A percentile compares a stretch with the other conserved stretches of the same genome.
These are phyloP conservation scores for Drosophila sechellia DNA, from an alignment of 1,140 invertebrate genomes.

Conservation along the genomic window DNA sequence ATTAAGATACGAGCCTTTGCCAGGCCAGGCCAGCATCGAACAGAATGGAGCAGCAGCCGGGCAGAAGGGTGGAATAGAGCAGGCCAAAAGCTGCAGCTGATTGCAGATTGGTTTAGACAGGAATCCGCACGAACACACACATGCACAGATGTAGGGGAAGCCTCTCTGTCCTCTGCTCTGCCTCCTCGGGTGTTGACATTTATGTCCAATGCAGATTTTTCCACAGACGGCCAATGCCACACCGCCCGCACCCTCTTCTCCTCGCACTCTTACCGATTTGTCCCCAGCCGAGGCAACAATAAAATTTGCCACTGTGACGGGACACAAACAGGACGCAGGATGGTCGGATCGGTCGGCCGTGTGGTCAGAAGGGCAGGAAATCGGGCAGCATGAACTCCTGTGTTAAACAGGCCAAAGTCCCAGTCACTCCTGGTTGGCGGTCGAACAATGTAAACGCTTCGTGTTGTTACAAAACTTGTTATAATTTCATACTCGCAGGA, in stretches of 20 bases:
- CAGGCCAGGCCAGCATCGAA: constrained; percentile 29
- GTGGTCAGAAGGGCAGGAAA: constrained; percentile 16
- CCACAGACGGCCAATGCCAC: constrained; percentile 29
- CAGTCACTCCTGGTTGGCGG: constrained; percentile 24
- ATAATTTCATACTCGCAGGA: constrained; percentile 67
- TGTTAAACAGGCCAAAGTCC: constrained; percentile 67
- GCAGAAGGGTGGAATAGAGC: constrained; percentile 4
- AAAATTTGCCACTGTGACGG: constrained; percentile 66
- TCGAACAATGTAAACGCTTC: constrained; percentile 76
- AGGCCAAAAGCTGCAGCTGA: constrained; percentile 68
- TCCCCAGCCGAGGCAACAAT: constrained; percentile 56
- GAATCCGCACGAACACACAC: constrained; percentile 20
- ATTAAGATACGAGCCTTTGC: constrained; percentile 66
- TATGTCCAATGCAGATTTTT: constrained; percentile 83
- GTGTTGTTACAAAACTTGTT: constrained; percentile 82
- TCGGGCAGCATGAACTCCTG: constrained; percentile 15
- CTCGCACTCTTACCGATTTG: background rate
- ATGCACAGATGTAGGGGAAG: constrained; percentile 1
- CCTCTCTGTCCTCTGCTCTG: constrained; percentile 17
- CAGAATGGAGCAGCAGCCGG: background rate
- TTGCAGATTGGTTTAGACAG: constrained; percentile 77
- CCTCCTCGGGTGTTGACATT: constrained; percentile 75
- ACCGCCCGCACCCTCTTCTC: too few relatives aligned
- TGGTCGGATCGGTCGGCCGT: constrained; percentile 16
- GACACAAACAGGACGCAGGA: constrained; percentile 46